A percentile compares a stretch with the other conserved stretches of the same genome.
Conservation (phyloP, 2,797 vertebrate species). For the Ctenopoma multispine region DNA sequence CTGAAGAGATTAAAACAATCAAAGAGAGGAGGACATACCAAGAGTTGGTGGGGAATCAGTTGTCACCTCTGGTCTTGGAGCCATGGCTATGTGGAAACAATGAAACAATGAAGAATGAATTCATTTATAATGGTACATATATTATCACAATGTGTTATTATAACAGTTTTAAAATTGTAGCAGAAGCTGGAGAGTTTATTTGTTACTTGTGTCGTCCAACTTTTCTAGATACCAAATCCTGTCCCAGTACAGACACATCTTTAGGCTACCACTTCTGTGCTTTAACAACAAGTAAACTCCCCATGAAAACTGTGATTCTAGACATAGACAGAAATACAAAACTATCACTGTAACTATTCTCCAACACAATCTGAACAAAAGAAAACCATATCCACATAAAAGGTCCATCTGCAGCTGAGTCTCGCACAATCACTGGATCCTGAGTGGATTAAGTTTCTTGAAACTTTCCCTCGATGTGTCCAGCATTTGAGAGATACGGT, state of each 20-base stretch:
- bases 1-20: not conserved
- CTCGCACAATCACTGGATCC: not conserved
- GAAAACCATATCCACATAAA: no score
- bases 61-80: conserved; percentile 87
- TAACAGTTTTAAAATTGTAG: not conserved
- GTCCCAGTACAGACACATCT: not conserved
- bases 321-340: not conserved
- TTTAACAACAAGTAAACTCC: not conserved
- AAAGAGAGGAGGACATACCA: conserved; percentile 42
- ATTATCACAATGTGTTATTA: no score
- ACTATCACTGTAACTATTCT: not conserved
- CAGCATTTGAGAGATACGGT: not conserved
- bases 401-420: no score
- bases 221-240: not conserved
- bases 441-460: no score
- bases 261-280: not conserved
- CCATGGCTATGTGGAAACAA: conserved; percentile 85
- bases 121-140: no score
- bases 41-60: conserved; percentile 59
- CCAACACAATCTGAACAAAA: no score
- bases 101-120: not conserved
- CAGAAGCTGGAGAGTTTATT: not conserved
- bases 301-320: no score
- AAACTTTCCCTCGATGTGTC: not conserved
- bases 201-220: not conserved